phyloP scores from a whole-genome alignment of 37 sponge, comb jelly and placozoan genomes.

The Lycopodina hypogea region DNA sequence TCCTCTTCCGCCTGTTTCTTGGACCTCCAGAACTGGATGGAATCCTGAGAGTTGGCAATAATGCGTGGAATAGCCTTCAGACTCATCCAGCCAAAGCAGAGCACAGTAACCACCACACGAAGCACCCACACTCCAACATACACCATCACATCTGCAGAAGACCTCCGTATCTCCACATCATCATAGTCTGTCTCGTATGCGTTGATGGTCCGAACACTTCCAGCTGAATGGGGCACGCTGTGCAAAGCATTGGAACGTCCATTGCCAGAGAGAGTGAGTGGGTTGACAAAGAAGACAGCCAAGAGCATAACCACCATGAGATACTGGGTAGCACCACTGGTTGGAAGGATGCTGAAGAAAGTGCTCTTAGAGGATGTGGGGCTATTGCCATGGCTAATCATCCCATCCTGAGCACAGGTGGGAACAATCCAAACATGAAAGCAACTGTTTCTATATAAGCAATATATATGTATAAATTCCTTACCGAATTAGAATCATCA shows the following conservation, averaged over 20 bases:
- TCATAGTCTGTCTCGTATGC: neutral
- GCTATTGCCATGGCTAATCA: neutral
- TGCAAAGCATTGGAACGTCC: neutral
- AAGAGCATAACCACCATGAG: slow-evolving; percentile 60
- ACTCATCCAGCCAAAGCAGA: slow-evolving; percentile 61
- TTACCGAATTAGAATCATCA: slow-evolving; percentile 45
- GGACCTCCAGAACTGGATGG: slow-evolving; percentile 51
- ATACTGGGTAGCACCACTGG: slow-evolving; percentile 2
- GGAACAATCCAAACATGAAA: neutral
- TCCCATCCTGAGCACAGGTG: neutral
- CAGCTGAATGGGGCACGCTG: neutral
- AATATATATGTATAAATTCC: neutral
- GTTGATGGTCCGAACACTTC: slow-evolving; percentile 27
- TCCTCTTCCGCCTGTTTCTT: slow-evolving; percentile 60
- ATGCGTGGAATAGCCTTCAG: slow-evolving; percentile 35
- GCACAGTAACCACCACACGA: slow-evolving; percentile 39
- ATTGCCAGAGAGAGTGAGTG: slow-evolving; percentile 34
- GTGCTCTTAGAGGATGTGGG: neutral
- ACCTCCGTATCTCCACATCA: neutral
- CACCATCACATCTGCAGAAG: neutral
- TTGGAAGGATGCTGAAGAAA: neutral
- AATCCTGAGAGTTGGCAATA: slow-evolving; percentile 21
- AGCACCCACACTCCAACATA: slow-evolving; percentile 33
- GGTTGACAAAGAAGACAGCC: slow-evolving; percentile 55
- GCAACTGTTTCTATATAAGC: no score